These are phyloP conservation scores for Poeciliopsis infans DNA, from an alignment of 2,797 vertebrate species.

Conservation along the genomic window DNA sequence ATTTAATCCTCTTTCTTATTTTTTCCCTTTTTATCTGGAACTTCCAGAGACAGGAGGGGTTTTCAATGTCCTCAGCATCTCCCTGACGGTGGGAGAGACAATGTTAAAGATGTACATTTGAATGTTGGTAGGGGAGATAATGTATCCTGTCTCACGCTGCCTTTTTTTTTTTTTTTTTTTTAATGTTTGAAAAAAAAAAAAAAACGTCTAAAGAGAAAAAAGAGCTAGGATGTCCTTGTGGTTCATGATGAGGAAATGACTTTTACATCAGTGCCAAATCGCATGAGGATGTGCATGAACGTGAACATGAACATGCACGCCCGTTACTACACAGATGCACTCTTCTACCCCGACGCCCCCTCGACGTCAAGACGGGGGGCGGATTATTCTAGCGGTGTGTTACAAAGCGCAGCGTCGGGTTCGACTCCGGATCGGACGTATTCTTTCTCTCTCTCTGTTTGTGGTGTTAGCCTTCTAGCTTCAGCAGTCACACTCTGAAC, in stretches of 20 bases:
- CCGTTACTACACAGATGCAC: constrained; percentile 54
- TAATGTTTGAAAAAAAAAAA: constrained; percentile 37
- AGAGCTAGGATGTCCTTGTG: constrained; percentile 34
- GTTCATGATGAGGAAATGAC: constrained; percentile 65
- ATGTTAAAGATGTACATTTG: constrained; percentile 77
- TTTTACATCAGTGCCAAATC: constrained; percentile 82
- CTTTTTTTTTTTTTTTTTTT: constrained; percentile 70
- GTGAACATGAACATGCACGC: constrained; percentile 69
- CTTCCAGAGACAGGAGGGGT: constrained; percentile 53
- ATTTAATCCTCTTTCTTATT: constrained; percentile 69
- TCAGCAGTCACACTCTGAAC: constrained; percentile 51
- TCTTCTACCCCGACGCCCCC: constrained; percentile 26
- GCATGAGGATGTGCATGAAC: constrained; percentile 71
- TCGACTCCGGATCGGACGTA: constrained; percentile 26
- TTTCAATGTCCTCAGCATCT: constrained; percentile 51
- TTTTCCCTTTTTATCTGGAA: constrained; percentile 48
- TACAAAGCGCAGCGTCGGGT: constrained; percentile 40
- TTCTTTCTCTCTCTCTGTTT: constrained; percentile 11
- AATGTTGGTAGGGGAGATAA: constrained; percentile 67
- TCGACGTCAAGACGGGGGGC: constrained; percentile 45
- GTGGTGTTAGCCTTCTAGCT: constrained; percentile 49
- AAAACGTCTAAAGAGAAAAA: constrained; percentile 22
- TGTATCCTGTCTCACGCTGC: constrained; percentile 74
- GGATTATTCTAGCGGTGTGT: constrained; percentile 51
- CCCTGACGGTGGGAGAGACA: constrained; percentile 69